Percentiles rank a stretch among this genome's conserved stretches.
These are phyloP conservation scores for Erebia ligea DNA, from an alignment of 2,888 invertebrate species.

Conservation along the genomic window DNA sequence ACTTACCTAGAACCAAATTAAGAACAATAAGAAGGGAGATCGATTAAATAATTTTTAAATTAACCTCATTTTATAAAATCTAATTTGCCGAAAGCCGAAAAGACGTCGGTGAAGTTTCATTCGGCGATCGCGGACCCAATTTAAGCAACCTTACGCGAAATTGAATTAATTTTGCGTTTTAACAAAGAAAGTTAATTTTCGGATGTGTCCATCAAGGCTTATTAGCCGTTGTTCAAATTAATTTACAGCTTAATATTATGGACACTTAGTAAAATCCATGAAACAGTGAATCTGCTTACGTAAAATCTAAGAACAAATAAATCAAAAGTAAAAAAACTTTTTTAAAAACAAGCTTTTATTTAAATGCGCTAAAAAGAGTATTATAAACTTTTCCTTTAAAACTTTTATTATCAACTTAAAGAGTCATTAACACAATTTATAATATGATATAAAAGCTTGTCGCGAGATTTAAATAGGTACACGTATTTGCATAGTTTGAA, in stretches of 20 bases:
- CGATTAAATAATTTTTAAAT: slow-evolving; percentile 10
- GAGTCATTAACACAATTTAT: too few species aligned
- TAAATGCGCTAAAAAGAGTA: too few species aligned
- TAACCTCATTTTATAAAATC: slow-evolving; percentile 22
- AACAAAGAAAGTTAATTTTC: slow-evolving; percentile 54
- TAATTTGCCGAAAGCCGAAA: slow-evolving; percentile 28
- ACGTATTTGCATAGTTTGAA: too few species aligned
- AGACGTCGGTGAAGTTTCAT: slow-evolving; percentile 33
- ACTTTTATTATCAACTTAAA: too few species aligned
- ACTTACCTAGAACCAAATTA: background rate
- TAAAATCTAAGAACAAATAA: too few species aligned
- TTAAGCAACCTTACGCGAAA: slow-evolving; percentile 36
- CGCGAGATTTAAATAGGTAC: too few species aligned
- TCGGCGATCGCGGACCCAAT: slow-evolving; percentile 29
- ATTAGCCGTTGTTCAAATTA: slow-evolving; percentile 52
- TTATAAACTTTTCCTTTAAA: too few species aligned
- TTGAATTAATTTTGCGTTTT: slow-evolving; percentile 44
- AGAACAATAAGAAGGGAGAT: background rate
- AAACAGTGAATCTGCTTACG: too few species aligned
- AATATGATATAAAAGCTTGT: too few species aligned
- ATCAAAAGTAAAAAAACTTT: too few species aligned
- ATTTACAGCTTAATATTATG: slow-evolving; percentile 41
- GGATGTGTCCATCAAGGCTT: slow-evolving; percentile 52
- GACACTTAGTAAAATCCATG: slow-evolving; percentile 26
- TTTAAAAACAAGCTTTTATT: too few species aligned